Percentiles rank a stretch among this genome's conserved stretches.
Evolutionary conservation across 2,797 vertebrate genomes (phyloP).

Genomic region (Perodicticus potto): DNA sequence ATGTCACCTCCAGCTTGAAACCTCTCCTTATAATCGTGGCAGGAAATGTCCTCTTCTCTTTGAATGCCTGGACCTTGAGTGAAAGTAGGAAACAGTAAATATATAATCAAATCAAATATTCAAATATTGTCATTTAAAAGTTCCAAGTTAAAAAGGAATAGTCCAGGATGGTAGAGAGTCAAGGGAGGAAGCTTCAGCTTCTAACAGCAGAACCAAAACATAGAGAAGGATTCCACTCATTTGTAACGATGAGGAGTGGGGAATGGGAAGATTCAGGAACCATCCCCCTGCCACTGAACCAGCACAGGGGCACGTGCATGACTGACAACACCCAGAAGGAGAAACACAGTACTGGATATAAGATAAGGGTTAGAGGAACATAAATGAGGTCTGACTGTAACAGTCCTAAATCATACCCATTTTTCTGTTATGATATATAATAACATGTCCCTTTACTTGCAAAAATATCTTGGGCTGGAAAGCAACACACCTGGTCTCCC

Average conservation of each 20-base stretch:
- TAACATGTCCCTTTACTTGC: not conserved
- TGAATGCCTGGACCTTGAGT: not conserved
- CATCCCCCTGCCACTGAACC: not conserved
- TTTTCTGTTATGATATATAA: not conserved
- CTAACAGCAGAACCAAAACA: not conserved
- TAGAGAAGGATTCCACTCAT: not conserved
- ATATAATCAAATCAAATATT: not conserved
- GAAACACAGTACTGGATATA: not conserved
- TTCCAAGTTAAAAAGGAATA: not conserved
- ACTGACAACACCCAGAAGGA: not conserved
- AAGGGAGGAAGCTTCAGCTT: not conserved
- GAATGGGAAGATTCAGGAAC: rapidly evolving
- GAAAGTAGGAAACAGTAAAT: not conserved
- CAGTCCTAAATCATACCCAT: not conserved
- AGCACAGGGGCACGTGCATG: not conserved
- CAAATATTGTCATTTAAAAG: not conserved
- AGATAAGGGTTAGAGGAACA: not conserved
- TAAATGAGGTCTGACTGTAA: not conserved
- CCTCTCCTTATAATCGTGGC: not conserved
- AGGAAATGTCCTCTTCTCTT: not conserved
- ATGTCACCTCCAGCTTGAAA: not conserved
- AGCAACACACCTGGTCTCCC: not conserved
- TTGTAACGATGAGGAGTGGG: not conserved
- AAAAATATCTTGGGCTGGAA: not conserved
- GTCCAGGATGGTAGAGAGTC: not conserved